Percentiles rank a stretch among this genome's conserved stretches.
These are phyloP conservation scores for Sylvietta virens DNA, from an alignment of 2,113 vertebrate species.

Conservation along the genomic window DNA sequence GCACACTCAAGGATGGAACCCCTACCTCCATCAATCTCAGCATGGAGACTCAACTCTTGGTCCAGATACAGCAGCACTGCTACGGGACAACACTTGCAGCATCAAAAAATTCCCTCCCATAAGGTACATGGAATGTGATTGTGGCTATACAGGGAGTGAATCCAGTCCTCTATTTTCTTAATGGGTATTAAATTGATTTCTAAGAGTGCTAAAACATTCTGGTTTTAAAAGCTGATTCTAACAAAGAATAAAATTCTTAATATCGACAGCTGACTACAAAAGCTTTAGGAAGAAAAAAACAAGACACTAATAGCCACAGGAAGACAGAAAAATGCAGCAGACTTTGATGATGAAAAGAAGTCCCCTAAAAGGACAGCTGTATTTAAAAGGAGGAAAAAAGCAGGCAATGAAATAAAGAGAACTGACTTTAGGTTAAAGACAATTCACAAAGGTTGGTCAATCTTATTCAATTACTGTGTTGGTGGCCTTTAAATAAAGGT, in stretches of 20 bases:
- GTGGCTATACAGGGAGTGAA: neutral
- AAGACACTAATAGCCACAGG: neutral
- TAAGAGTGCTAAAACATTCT: neutral
- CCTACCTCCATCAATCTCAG: rapidly evolving
- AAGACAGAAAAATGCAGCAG: neutral
- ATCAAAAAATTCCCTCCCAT: neutral
- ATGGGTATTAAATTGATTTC: neutral
- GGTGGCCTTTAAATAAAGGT: conserved; percentile 54
- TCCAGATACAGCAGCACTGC: neutral
- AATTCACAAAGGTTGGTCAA: neutral
- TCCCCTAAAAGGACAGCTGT: neutral
- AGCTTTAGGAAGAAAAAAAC: neutral
- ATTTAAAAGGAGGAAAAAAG: neutral
- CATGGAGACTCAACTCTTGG: neutral
- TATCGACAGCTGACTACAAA: neutral
- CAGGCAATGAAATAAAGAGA: neutral
- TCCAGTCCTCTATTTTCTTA: neutral
- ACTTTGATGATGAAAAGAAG: neutral
- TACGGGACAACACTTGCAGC: neutral
- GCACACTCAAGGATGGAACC: neutral
- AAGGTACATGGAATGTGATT: neutral
- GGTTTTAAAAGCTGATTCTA: neutral
- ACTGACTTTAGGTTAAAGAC: neutral
- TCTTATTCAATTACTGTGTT: conserved; percentile 7
- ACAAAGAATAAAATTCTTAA: neutral